These are phyloP conservation scores for Argya squamiceps DNA, from an alignment of 2,797 vertebrate genomes.

Conservation along the genomic window DNA sequence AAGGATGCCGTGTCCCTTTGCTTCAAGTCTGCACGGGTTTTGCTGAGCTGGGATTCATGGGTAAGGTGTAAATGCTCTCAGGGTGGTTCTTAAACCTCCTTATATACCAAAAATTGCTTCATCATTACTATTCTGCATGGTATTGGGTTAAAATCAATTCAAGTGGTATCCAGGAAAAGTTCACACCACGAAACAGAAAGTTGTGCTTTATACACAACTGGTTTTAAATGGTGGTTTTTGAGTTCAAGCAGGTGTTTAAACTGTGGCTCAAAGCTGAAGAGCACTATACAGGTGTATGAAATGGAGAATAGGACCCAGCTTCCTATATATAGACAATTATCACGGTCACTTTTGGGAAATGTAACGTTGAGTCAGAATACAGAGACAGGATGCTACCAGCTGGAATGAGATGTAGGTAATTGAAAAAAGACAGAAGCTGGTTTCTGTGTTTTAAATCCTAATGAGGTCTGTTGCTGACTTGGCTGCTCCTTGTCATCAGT, in stretches of 20 bases:
- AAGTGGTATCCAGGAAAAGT: background rate
- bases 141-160: background rate
- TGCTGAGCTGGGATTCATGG: background rate
- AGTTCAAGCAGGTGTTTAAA: background rate
- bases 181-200: background rate
- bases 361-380: background rate
- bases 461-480: background rate
- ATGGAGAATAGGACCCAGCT: background rate
- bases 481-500: background rate
- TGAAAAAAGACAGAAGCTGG: background rate
- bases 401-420: background rate
- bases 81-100: background rate
- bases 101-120: background rate
- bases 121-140: background rate
- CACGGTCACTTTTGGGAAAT: fast-evolving
- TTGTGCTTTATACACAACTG: background rate
- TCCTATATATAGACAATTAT: background rate
- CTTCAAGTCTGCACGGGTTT: background rate
- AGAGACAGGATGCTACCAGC: background rate
- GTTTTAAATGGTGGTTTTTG: background rate
- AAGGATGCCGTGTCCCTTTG: background rate
- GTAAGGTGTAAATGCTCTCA: background rate
- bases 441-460: background rate
- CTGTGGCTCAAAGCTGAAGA: background rate
- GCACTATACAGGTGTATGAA: no score